Evolutionary conservation across 2,888 invertebrate genomes (phyloP).

Genomic region (Lasioglossum morio): DNA sequence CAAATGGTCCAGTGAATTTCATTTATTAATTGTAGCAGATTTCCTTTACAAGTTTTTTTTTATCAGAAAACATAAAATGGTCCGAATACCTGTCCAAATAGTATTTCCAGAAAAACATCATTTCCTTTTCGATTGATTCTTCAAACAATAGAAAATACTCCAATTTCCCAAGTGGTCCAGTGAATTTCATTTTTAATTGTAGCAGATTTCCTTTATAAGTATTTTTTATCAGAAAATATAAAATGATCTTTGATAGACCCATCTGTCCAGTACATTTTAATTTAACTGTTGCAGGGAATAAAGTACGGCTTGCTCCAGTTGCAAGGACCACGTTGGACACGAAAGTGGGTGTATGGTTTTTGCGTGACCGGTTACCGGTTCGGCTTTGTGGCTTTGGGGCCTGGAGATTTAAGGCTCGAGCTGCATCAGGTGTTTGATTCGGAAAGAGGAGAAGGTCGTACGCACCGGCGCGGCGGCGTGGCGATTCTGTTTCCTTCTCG

Average conservation of each 20-base stretch:
- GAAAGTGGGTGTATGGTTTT: not conserved
- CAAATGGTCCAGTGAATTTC: too few relatives aligned
- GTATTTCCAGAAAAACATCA: too few relatives aligned
- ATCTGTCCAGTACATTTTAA: not conserved
- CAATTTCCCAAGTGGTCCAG: too few relatives aligned
- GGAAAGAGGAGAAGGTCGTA: slow-evolving; percentile 14
- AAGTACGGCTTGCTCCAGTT: not conserved
- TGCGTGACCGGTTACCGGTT: not conserved
- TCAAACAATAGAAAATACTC: too few relatives aligned
- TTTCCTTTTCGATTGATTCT: too few relatives aligned
- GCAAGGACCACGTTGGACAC: not conserved
- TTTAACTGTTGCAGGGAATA: not conserved
- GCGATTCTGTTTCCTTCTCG: slow-evolving; percentile 16
- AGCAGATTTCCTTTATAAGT: too few relatives aligned
- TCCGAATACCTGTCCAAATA: too few relatives aligned
- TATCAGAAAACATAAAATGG: too few relatives aligned
- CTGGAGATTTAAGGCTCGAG: not conserved
- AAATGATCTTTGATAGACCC: not conserved
- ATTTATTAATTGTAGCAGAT: too few relatives aligned
- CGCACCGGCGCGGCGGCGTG: not conserved
- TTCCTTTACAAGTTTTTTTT: too few relatives aligned
- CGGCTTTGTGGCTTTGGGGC: not conserved
- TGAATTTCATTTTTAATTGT: too few relatives aligned
- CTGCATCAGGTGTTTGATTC: slow-evolving; percentile 27
- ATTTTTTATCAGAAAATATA: too few relatives aligned